Evolutionary conservation across 2,888 invertebrate genomes (phyloP), one percentile per base, ranked within the genome.

Genomic region (Xestoiulus laeticollis): DNA sequence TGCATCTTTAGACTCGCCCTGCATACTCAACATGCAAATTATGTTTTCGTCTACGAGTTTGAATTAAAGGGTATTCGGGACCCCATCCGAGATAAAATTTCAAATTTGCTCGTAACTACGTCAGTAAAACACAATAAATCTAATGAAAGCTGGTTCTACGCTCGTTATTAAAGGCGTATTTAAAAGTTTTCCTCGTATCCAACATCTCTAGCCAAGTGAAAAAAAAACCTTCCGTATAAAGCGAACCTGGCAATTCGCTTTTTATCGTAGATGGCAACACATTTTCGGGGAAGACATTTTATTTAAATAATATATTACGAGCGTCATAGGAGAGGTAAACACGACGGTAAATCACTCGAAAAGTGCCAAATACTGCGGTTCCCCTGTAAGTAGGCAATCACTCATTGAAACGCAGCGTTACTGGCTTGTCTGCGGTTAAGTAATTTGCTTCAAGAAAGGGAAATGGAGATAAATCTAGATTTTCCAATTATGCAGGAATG

Each of bases 71-170:
- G 59, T 59, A 59, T 59, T 59, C n/a, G 59, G n/a, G 59, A 59
- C 59, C 59, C 59, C 59, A 59, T 59, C 59, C 59, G 59, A 59
- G 59, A 59, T 59, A 59, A n/a, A 19, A 59, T 59, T 59, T 59
- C 59, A 59, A 59, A 59, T 59, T 59, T 59, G 59, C 59, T 59
- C 59, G 59, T 59, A 59, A 59, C 59, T 59, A 59, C 59, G 59
- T 6, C 59, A 14, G 59, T 59, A 59, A 59, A 59, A 59, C 59
- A 59, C 59, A 59, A 59, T 59, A 59, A 59, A 59, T 59, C 59
- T 59, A 59, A 59, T 59, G 59, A 59, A 59, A 59, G 19, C 59
- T 19, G 3, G 59, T 59, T n/a, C 2, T n/a, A 59, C 59, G 59
- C n/a, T 59, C 59, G 59, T 59, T 59, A 59, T 59, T 59, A n/a